Evolutionary conservation across 2,888 invertebrate genomes (phyloP).

Genomic region (Eurytoma californica): DNA sequence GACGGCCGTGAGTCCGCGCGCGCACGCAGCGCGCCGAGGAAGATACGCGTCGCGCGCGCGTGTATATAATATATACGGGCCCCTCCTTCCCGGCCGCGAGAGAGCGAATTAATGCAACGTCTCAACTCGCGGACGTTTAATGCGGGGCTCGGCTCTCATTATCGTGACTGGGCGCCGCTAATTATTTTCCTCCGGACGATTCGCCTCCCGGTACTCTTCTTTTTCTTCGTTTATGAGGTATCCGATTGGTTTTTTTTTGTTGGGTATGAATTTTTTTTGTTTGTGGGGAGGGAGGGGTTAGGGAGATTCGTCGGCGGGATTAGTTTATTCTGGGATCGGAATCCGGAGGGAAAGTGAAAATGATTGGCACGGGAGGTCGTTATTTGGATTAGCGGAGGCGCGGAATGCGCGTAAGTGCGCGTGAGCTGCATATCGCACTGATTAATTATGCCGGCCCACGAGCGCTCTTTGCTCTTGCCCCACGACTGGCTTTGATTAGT

Average conservation of each 20-base stretch:
- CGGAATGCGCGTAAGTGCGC: constrained; percentile 10
- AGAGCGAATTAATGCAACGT: constrained; percentile 48
- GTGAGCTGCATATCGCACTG: constrained; percentile 6
- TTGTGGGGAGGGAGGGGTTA: neutral
- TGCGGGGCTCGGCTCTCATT: constrained; percentile 35
- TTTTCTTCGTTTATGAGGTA: neutral
- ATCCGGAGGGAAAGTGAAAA: constrained; percentile 47
- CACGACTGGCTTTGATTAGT: too few relatives aligned
- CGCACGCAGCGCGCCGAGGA: neutral
- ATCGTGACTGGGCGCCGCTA: constrained; percentile 43
- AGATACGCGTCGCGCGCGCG: neutral
- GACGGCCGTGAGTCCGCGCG: constrained; percentile 43
- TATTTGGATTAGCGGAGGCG: constrained; percentile 24
- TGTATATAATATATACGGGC: constrained; percentile 18
- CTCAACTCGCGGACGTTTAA: constrained; percentile 19
- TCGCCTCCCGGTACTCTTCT: neutral
- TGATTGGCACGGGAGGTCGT: constrained; percentile 34
- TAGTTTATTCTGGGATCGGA: constrained; percentile 13
- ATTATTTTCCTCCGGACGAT: constrained; percentile 38
- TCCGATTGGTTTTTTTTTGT: neutral
- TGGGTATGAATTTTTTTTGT: too few relatives aligned
- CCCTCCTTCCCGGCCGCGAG: neutral
- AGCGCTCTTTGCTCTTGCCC: too few relatives aligned
- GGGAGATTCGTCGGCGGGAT: constrained; percentile 19
- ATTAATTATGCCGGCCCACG: too few relatives aligned